These are phyloP conservation scores for Antechinus flavipes DNA, from an alignment of 2,113 vertebrate species.

Conservation along the genomic window DNA sequence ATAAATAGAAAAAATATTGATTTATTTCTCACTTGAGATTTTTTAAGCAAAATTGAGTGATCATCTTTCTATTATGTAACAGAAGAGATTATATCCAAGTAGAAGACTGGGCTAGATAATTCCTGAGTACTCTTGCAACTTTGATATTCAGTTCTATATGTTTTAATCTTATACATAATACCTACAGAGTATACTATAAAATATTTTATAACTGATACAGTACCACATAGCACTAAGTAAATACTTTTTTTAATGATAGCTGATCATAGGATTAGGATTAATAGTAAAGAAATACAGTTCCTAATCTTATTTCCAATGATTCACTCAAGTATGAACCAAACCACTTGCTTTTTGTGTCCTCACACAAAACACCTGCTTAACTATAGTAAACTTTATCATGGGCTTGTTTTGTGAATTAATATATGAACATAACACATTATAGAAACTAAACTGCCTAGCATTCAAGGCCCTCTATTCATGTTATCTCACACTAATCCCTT, in stretches of 20 bases:
- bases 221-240: conserved; percentile 10
- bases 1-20: background rate
- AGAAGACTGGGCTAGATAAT: background rate
- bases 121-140: background rate
- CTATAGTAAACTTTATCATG: background rate
- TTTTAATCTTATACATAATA: background rate
- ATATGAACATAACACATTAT: background rate
- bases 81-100: background rate
- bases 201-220: conserved; percentile 7
- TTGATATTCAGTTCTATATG: background rate
- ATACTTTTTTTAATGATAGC: conserved; percentile 12
- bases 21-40: background rate
- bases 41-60: background rate
- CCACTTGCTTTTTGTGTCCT: conserved; percentile 36
- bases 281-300: conserved; percentile 6
- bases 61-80: background rate
- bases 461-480: background rate
- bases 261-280: background rate
- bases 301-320: conserved; percentile 17
- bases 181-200: conserved; percentile 30
- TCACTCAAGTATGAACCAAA: background rate
- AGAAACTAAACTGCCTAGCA: background rate
- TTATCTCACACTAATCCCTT: background rate
- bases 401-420: conserved; percentile 25
- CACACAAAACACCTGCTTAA: background rate